Percentiles rank a stretch among this genome's conserved stretches.
Evolutionary conservation across 1,140 invertebrate genomes (phyloP).

Genomic region (Leptopilina clavipes): DNA sequence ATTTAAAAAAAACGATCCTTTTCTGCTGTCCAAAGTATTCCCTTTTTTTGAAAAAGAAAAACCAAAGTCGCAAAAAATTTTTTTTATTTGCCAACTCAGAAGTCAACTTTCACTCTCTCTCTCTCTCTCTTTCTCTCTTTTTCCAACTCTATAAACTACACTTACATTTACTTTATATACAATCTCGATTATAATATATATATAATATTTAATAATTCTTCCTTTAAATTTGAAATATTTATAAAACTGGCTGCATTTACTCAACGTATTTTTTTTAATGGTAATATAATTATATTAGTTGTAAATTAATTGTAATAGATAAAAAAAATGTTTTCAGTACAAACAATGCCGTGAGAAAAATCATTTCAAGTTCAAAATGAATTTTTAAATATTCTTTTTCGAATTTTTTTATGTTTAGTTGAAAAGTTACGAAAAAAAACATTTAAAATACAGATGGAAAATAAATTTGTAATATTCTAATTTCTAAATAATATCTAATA

Average conservation of each 20-base stretch:
- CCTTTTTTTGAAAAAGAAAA: neutral
- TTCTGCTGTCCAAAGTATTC: neutral
- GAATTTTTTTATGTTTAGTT: too few species aligned
- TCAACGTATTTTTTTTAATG: conserved; percentile 6
- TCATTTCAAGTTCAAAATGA: too few species aligned
- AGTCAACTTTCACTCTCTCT: conserved; percentile 6
- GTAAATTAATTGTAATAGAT: neutral
- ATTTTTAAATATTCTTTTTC: too few species aligned
- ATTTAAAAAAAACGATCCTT: conserved; percentile 26
- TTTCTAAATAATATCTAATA: too few species aligned
- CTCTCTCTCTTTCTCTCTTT: neutral
- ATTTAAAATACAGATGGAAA: too few species aligned
- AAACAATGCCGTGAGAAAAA: neutral
- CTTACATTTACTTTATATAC: neutral
- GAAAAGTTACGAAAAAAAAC: too few species aligned
- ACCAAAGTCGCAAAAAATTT: neutral
- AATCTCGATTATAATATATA: neutral
- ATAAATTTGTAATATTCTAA: too few species aligned
- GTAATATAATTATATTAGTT: neutral
- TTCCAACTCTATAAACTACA: neutral
- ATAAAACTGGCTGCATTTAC: neutral
- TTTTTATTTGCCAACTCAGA: neutral
- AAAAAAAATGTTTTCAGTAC: conserved; percentile 16
- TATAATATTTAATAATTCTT: neutral
- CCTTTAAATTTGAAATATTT: neutral